Evolutionary conservation across 2,888 invertebrate genomes (phyloP).

Genomic region (Alloscopus bannaensis): DNA sequence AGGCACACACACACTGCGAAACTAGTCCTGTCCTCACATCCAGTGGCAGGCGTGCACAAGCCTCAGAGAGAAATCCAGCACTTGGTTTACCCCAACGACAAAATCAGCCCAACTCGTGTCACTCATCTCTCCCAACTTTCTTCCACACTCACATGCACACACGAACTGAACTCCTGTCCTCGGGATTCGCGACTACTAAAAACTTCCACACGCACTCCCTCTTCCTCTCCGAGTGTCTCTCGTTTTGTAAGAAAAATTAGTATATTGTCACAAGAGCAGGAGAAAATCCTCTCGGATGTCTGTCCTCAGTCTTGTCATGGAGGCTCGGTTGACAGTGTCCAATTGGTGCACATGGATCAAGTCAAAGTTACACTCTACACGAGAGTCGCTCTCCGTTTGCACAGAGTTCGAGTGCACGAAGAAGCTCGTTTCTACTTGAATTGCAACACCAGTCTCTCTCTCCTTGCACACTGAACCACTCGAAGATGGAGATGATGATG

Average conservation of each 20-base stretch:
- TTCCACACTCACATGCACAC: no score
- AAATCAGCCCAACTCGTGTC: no score
- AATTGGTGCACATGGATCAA: no score
- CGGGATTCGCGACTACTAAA: background rate
- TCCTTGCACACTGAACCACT: constrained; percentile 8
- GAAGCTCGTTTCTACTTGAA: constrained; percentile 14
- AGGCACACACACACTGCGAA: no score
- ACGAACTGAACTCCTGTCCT: no score
- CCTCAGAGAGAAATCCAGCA: no score
- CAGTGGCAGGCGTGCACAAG: no score
- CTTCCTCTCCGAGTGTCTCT: constrained; percentile 1
- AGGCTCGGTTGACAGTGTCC: no score
- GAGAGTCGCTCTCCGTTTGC: constrained; percentile 27
- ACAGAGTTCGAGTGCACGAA: background rate
- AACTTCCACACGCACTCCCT: background rate
- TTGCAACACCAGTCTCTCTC: constrained; percentile 16
- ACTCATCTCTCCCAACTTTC: no score
- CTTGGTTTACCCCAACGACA: no score
- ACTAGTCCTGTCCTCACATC: no score
- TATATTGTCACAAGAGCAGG: background rate
- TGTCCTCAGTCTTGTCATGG: constrained; percentile 25
- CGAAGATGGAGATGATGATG: constrained; percentile 35
- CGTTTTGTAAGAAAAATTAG: constrained; percentile 16
- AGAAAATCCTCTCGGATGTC: background rate
- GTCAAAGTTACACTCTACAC: background rate